These are phyloP conservation scores for Schizotus pectinicornis DNA, from an alignment of 2,888 invertebrate species.

Conservation along the genomic window DNA sequence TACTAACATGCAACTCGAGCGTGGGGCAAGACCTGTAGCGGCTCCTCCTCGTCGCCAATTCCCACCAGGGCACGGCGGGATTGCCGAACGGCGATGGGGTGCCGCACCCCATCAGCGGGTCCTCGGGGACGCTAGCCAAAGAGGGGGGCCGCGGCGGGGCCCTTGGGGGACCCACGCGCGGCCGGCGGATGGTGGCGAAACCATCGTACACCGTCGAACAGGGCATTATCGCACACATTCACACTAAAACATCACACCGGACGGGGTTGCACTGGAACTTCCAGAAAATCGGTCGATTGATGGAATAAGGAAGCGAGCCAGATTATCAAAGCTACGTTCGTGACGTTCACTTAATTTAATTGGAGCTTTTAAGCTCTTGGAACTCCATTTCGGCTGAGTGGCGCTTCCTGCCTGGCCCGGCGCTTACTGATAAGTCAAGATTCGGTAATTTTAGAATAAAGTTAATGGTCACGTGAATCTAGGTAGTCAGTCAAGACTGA, in stretches of 20 bases:
- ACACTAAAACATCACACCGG: slow-evolving; percentile 1
- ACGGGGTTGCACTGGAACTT: not conserved
- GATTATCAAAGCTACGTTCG: too few species aligned
- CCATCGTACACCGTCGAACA: slow-evolving; percentile 78
- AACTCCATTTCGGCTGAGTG: not conserved
- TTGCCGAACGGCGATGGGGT: slow-evolving; percentile 53
- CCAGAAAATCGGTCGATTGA: not conserved
- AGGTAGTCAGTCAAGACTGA: too few species aligned
- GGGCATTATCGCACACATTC: slow-evolving; percentile 39
- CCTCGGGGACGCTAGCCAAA: slow-evolving; percentile 59
- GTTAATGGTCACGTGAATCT: too few species aligned
- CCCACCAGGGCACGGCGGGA: slow-evolving; percentile 87
- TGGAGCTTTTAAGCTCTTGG: not conserved
- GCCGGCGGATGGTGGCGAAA: slow-evolving; percentile 83
- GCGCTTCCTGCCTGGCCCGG: too few species aligned
- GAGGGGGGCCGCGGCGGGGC: slow-evolving; percentile 54
- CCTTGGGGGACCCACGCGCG: slow-evolving; percentile 55
- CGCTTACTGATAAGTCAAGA: too few species aligned
- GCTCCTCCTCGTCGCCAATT: slow-evolving; percentile 78
- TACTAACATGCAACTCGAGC: slow-evolving; percentile 61
- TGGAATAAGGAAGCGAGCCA: not conserved
- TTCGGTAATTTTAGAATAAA: too few species aligned
- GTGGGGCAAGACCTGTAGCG: slow-evolving; percentile 84
- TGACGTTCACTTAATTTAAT: too few species aligned
- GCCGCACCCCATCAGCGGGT: slow-evolving; percentile 63